These are phyloP conservation scores for Oscheius myriophilus DNA, from an alignment of 2,888 invertebrate genomes.

Conservation along the genomic window DNA sequence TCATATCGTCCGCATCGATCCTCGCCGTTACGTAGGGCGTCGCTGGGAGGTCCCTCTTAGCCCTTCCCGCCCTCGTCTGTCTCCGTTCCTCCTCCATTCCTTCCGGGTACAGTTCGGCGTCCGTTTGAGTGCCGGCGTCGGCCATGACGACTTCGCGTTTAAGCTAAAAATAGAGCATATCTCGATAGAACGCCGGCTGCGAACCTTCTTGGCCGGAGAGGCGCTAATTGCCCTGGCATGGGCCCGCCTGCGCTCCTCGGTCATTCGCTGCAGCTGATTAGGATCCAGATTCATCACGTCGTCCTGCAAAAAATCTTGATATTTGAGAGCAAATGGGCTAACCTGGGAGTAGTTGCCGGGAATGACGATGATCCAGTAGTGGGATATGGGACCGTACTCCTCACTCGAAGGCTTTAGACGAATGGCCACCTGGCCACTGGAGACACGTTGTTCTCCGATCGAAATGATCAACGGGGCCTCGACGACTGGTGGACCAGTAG, in stretches of 20 bases:
- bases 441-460: conserved; percentile 30
- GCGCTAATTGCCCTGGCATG: conserved; percentile 40
- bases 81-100: conserved; percentile 3
- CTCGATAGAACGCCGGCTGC: not conserved
- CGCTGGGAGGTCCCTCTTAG: conserved; percentile 19
- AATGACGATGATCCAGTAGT: conserved; percentile 94
- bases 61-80: conserved; percentile 7
- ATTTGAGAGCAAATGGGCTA: no score
- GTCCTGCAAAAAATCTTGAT: conserved; percentile 49
- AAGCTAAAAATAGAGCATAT: conserved; percentile 1
- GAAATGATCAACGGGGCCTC: conserved; percentile 58
- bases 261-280: conserved; percentile 44
- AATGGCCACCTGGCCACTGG: conserved; percentile 45
- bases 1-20: conserved; percentile 55
- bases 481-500: conserved; percentile 66
- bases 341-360: conserved; percentile 78
- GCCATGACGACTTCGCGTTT: conserved; percentile 12
- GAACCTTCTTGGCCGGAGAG: conserved; percentile 43
- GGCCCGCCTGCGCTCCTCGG: conserved; percentile 42
- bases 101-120: conserved; percentile 15
- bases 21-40: conserved; percentile 62
- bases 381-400: conserved; percentile 95
- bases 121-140: conserved; percentile 13
- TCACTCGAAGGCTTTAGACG: conserved; percentile 85
- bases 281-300: conserved; percentile 55